Conservation (phyloP, 2,797 vertebrate species). For the Acanthiza pusilla region DNA sequence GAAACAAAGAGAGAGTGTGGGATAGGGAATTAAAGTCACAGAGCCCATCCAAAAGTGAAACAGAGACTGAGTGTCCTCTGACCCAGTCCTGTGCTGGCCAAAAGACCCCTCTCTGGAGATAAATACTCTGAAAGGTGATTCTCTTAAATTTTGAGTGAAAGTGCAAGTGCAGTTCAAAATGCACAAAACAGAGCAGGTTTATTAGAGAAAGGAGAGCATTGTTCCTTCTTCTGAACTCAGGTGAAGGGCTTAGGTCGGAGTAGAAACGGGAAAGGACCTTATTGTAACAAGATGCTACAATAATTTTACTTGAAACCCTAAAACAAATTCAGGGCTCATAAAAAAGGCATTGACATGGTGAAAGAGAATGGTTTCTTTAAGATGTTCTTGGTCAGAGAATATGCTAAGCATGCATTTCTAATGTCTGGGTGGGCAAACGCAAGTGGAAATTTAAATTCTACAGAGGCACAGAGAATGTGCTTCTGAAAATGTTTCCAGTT, state of each 20-base stretch:
- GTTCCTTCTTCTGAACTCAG: constrained; percentile 15
- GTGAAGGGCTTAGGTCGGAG: constrained; percentile 9
- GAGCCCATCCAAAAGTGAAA: background rate
- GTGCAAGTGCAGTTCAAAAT: background rate
- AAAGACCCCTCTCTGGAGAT: background rate
- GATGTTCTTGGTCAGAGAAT: constrained; percentile 60
- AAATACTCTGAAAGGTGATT: background rate
- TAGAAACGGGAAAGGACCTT: constrained; percentile 41
- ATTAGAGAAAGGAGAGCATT: constrained; percentile 21
- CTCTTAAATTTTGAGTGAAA: background rate
- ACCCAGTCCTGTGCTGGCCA: background rate
- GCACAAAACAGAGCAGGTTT: background rate
- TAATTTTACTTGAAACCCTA: constrained; percentile 57
- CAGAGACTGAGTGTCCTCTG: background rate
- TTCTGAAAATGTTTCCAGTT: constrained; percentile 68
- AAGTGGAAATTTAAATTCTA: constrained; percentile 69
- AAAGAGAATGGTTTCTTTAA: constrained; percentile 62
- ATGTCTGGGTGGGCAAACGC: constrained; percentile 62
- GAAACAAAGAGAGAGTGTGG: background rate
- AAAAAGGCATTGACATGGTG: constrained; percentile 42
- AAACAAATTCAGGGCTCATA: constrained; percentile 59
- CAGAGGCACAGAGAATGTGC: constrained; percentile 61
- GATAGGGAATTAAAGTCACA: background rate
- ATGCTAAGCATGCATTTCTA: constrained; percentile 59
- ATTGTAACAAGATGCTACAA: constrained; percentile 56